Conservation (phyloP, 35 echinoderm and acorn worm genomes). For the Ophioderma brevispina region DNA sequence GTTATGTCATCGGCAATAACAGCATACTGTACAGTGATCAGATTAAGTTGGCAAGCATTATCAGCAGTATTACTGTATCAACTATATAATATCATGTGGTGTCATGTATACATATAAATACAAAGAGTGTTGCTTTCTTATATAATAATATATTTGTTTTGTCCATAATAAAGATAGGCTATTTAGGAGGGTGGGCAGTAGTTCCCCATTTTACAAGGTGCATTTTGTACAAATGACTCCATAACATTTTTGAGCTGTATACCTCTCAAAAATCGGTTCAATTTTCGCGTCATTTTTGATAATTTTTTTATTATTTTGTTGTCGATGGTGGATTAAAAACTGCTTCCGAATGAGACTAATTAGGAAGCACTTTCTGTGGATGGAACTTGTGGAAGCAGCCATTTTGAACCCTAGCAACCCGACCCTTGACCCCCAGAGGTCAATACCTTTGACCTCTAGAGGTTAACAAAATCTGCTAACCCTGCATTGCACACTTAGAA, state of each 20-base stretch:
- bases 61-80: slow-evolving; percentile 5
- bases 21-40: not conserved
- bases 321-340: not conserved
- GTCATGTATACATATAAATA: not conserved
- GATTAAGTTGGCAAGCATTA: not conserved
- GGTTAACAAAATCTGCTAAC: not conserved
- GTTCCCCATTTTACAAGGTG: no score
- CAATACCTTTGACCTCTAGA: not conserved
- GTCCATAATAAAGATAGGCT: not conserved
- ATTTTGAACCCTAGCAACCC: not conserved
- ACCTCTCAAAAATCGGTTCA: no score
- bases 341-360: not conserved
- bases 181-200: not conserved
- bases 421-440: not conserved
- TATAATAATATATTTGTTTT: not conserved
- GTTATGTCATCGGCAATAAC: not conserved
- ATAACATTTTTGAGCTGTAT: no score
- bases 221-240: no score
- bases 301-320: no score
- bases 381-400: slow-evolving; percentile 8
- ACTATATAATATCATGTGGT: not conserved
- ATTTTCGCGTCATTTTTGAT: no score
- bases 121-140: not conserved
- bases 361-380: not conserved
- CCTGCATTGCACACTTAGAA: not conserved